phyloP scores from a whole-genome alignment of 2,797 vertebrate species.

The Smutsia gigantea region DNA sequence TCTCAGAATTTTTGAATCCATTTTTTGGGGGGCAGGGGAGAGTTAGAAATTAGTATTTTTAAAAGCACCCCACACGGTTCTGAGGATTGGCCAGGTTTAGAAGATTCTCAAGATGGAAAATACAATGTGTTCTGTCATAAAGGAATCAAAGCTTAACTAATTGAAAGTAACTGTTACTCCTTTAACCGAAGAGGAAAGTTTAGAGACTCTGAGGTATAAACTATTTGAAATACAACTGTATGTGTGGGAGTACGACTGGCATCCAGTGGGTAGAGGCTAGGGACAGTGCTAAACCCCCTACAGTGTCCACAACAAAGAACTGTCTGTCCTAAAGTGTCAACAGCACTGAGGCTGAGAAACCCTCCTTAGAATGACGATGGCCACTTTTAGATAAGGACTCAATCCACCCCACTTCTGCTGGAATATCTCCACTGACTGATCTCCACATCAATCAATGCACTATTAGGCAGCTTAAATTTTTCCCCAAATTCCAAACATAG shows the following conservation, averaged over 20 bases:
- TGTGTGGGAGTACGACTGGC: not conserved
- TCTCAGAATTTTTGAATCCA: conserved; percentile 33
- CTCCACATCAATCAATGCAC: not conserved
- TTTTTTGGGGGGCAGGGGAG: not conserved
- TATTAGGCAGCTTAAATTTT: not conserved
- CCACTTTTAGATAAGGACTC: conserved; percentile 13
- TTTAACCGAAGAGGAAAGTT: conserved; percentile 35
- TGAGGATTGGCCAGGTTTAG: conserved; percentile 17
- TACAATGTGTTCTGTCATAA: conserved; percentile 33
- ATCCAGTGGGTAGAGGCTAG: not conserved
- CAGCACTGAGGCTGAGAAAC: conserved; percentile 2
- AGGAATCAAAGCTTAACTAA: conserved; percentile 41
- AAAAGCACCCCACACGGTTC: not conserved
- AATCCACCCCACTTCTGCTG: not conserved
- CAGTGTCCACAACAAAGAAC: not conserved
- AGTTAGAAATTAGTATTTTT: conserved; percentile 38
- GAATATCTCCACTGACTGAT: not conserved
- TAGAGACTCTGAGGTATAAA: conserved; percentile 49
- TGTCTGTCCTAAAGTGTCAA: not conserved
- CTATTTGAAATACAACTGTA: not conserved
- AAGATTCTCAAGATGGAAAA: conserved; percentile 41
- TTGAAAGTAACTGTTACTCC: conserved; percentile 42
- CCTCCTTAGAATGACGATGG: not conserved
- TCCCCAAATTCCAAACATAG: not conserved
- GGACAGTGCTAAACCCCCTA: not conserved